Conservation (phyloP, 2,113 vertebrate species). For the Actinemys pallida region DNA sequence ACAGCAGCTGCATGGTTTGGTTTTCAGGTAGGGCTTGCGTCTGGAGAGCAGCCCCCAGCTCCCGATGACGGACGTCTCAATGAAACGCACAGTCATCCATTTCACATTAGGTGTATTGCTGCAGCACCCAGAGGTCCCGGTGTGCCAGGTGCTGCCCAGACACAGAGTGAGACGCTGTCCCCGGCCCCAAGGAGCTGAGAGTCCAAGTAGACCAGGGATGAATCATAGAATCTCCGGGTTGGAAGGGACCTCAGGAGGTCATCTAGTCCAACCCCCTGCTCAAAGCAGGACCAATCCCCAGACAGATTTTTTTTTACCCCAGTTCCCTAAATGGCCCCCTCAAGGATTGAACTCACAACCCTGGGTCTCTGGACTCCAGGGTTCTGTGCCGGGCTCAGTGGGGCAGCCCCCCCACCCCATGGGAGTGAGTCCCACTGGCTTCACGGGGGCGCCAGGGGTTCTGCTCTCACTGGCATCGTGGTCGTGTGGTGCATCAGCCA, state of each 20-base stretch:
- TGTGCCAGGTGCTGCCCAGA: neutral
- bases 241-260: no score
- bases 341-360: no score
- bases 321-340: no score
- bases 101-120: neutral
- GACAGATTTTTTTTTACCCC: no score
- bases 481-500: neutral
- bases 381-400: neutral
- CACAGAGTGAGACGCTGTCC: neutral
- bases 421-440: neutral
- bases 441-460: no score
- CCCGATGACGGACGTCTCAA: neutral
- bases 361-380: neutral
- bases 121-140: neutral
- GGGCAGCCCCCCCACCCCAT: neutral
- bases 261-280: no score
- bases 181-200: neutral
- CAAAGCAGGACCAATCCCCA: no score
- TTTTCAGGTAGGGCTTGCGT: neutral
- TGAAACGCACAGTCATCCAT: neutral
- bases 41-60: neutral
- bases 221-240: no score
- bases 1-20: neutral
- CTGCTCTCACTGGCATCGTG: neutral
- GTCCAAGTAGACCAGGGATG: neutral